A percentile compares a stretch with the other conserved stretches of the same genome.
Conservation (phyloP, 2,113 vertebrate genomes). For the Talpa occidentalis region DNA sequence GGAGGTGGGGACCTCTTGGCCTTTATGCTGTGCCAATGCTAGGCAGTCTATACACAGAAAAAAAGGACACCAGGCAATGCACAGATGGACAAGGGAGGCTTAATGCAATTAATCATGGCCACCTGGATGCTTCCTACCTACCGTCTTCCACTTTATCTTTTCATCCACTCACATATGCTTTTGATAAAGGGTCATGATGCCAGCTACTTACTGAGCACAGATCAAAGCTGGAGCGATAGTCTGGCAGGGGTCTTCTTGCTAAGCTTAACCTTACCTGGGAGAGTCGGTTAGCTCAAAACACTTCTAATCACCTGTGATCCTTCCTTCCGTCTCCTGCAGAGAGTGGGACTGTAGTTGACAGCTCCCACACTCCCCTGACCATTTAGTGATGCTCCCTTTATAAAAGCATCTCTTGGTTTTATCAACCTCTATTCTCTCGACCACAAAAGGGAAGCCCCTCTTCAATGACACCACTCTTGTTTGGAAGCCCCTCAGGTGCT, state of each 20-base stretch:
- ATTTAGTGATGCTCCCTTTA: constrained; percentile 26
- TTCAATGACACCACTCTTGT: background rate
- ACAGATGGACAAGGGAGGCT: constrained; percentile 32
- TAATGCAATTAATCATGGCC: constrained; percentile 69
- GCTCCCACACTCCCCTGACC: constrained; percentile 47
- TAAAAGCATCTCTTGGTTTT: constrained; percentile 50
- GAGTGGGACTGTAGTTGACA: constrained; percentile 71
- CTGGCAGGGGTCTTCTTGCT: constrained; percentile 55
- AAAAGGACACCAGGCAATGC: constrained; percentile 25
- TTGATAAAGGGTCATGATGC: constrained; percentile 76
- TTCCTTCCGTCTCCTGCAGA: constrained; percentile 58
- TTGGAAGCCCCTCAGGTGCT: background rate
- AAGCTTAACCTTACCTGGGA: constrained; percentile 70
- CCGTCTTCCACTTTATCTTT: constrained; percentile 63
- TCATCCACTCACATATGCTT: constrained; percentile 68
- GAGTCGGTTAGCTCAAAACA: constrained; percentile 75
- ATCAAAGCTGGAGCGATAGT: constrained; percentile 69
- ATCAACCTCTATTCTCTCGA: constrained; percentile 40
- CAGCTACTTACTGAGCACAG: constrained; percentile 68
- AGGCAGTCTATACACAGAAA: constrained; percentile 24
- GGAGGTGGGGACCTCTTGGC: constrained; percentile 15
- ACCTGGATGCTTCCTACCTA: constrained; percentile 73
- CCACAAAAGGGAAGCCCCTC: background rate
- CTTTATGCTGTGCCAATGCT: constrained; percentile 29
- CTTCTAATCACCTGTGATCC: constrained; percentile 76